Percentiles rank a stretch among this genome's conserved stretches.
Conservation (phyloP, 2,797 vertebrate genomes). For the Atherinosoma microstoma region DNA sequence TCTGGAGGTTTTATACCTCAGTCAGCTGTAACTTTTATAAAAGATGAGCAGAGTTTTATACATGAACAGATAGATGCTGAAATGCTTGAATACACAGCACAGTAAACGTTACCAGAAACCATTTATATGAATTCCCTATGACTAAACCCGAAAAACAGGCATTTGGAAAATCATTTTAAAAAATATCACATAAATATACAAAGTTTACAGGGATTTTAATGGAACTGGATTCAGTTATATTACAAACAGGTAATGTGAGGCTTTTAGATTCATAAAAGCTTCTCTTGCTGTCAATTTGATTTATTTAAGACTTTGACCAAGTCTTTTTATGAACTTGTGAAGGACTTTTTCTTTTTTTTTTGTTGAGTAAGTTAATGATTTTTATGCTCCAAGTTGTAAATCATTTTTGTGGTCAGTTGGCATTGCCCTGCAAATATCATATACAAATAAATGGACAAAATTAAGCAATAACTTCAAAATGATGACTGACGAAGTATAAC, state of each 20-base stretch:
- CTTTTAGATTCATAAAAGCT: conserved; percentile 39
- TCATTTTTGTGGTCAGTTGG: conserved; percentile 11
- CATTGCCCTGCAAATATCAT: background rate
- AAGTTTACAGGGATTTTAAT: conserved; percentile 44
- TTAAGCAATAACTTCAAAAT: background rate
- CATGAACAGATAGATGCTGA: conserved; percentile 41
- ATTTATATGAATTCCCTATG: conserved; percentile 32
- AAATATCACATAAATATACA: conserved; percentile 35
- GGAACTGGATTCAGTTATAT: conserved; percentile 21
- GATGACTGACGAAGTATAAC: background rate
- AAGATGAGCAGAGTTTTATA: conserved; percentile 59
- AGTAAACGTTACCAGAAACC: conserved; percentile 13
- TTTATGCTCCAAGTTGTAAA: conserved; percentile 27
- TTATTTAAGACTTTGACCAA: conserved; percentile 49
- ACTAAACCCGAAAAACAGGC: conserved; percentile 33
- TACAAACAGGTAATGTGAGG: conserved; percentile 46
- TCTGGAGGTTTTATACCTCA: conserved; percentile 56
- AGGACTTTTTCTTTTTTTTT: conserved; percentile 41
- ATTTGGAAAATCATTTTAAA: conserved; percentile 28
- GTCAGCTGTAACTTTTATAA: conserved; percentile 70
- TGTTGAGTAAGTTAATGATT: conserved; percentile 19
- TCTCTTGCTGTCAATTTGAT: conserved; percentile 48
- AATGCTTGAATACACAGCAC: conserved; percentile 35
- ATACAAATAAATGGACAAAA: background rate
- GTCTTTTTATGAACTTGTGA: conserved; percentile 47